Evolutionary conservation across 2,113 vertebrate species (phyloP), one percentile per base, ranked within the genome.

Genomic region (Tichodroma muraria): DNA sequence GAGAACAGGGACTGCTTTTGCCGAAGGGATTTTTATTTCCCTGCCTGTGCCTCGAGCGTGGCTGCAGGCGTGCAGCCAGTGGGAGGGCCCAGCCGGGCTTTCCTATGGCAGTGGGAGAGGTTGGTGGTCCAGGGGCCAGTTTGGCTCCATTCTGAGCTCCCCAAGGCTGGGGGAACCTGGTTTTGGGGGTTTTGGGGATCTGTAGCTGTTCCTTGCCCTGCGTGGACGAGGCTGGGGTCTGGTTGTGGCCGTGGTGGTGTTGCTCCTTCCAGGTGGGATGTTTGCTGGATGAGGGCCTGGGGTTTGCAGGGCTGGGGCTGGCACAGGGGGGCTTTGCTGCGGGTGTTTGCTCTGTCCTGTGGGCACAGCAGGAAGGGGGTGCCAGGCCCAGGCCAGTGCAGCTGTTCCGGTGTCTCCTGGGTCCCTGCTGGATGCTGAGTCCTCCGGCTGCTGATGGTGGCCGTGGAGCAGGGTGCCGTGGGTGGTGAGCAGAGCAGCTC

Each of bases 391-490:
- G 45, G 54, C 49, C 33, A 54, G 35, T 18, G 68, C 1, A 3
- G 9, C 59, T 3, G 0, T 6, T 10, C 35, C 0, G 0, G 50
- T 13, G 59, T 42, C 28, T 18, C 30, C 64, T 0, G 4, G 8
- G 37, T 79, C 61, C 75, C 66, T 10, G 13, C 22, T 13, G 83
- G 45, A 2, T 35, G 52, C 80, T 25, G 60, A 50, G 25, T 77
- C 50, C 37, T 44, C 6, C 2, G 31, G 80, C 23, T 11, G 73
- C 31, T 0, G 6, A 2, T 7, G 30, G 35, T 56, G 24, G 33
- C 60, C 0, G 0, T 3, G 56, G 76, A 59, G 33, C 37, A 9
- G 63, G 54, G 44, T 2, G 1, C 45, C 1, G 0, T 0, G 7
- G 35, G 54, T 0, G 0, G 10, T 2, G 35, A 54, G 81, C 63